Conservation (phyloP, 2,888 invertebrate genomes). For the Brenthis daphne region DNA sequence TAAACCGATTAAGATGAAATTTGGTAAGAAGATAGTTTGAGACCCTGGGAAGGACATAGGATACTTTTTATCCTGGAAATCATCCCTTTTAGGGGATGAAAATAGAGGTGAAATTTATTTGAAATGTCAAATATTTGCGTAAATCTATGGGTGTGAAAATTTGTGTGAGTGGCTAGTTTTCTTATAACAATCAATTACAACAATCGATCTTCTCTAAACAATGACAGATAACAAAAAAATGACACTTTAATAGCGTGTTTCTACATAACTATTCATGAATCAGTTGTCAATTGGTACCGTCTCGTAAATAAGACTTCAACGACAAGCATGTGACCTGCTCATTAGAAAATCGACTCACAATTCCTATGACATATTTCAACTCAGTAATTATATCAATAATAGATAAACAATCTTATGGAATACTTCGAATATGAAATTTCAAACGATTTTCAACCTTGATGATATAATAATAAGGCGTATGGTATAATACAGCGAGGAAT, state of each 20-base stretch:
- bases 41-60: too few species aligned
- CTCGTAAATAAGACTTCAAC: background rate
- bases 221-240: background rate
- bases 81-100: too few species aligned
- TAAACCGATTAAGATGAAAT: too few species aligned
- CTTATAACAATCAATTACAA: too few species aligned
- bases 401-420: conserved; percentile 23
- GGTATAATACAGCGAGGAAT: background rate
- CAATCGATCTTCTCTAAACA: too few species aligned
- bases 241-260: too few species aligned
- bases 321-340: conserved; percentile 34
- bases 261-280: conserved; percentile 14
- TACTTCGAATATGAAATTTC: background rate
- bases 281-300: conserved; percentile 24
- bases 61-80: too few species aligned
- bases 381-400: conserved; percentile 40
- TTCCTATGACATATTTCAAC: conserved; percentile 39
- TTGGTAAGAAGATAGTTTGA: too few species aligned
- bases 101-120: too few species aligned
- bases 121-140: too few species aligned
- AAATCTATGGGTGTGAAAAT: too few species aligned
- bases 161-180: too few species aligned
- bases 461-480: background rate
- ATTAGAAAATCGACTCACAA: conserved; percentile 37
- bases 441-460: conserved; percentile 14